Base-by-base conservation (phyloP, 1,140 invertebrate species). In the Brachionus manjavacas region DNA sequence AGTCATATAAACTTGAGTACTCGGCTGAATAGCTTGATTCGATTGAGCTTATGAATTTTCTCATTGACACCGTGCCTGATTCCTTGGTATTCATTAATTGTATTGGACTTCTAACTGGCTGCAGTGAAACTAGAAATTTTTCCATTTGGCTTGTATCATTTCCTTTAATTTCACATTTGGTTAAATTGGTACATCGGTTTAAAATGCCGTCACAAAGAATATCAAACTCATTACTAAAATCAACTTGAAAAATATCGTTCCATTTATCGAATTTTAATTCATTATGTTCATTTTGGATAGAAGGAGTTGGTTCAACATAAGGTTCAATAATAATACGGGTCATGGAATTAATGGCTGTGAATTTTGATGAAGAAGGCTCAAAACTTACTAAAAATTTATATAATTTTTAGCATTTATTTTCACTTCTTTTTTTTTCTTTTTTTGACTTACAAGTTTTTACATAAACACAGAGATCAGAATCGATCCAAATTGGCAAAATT, bases 401-500 rank as follows among this genome's bases (percentile, higher is more conserved):
- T 39, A 35, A 43, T 39, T 35, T n/a, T 72, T n/a, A n/a, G n/a
- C n/a, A n/a, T n/a, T n/a, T n/a, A n/a, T n/a, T n/a, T n/a, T n/a
- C n/a, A n/a, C n/a, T n/a, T n/a, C n/a, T n/a, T n/a, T n/a, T n/a
- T n/a, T n/a, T n/a, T n/a, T n/a, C n/a, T 72, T 12, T n/a, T 28
- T 3, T 2, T 16, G 23, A 25, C n/a, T 76, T 49, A 76, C 39
- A 41, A 20, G 72, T 76, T 20, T 76, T 76, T 46, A 76, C 39
- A 46, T 76, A 76, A 76, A 76, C 9, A 76, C 72, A 76, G 0
- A 76, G 9, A 49, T 76, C 41, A 20, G 72, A 46, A 9, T 76
- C 72, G 16, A 76, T 16, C 72, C 72, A 76, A 12, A 76, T 49
- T 25, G 72, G 72, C 4, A 76, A 76, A 46, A 76, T 76, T 76